Evolutionary conservation across 2,113 vertebrate genomes (phyloP).

Genomic region (Actinemys pallida): DNA sequence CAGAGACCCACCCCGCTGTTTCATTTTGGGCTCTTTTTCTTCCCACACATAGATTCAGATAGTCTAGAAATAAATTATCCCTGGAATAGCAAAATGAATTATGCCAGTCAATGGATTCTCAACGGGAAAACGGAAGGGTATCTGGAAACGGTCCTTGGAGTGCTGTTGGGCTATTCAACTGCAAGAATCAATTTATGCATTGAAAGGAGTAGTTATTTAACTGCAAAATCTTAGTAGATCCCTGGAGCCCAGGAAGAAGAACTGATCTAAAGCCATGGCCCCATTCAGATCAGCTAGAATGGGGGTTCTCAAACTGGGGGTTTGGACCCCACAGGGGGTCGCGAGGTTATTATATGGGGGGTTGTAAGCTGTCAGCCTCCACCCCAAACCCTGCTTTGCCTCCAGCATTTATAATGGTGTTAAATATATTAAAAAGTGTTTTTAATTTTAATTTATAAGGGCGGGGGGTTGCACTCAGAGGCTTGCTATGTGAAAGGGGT

Average conservation of each 20-base stretch:
- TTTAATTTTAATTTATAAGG: too few species aligned
- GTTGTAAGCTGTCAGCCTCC: too few species aligned
- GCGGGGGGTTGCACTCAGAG: too few species aligned
- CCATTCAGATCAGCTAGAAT: not conserved
- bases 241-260: not conserved
- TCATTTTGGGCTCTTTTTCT: rapidly evolving
- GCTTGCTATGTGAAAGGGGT: too few species aligned
- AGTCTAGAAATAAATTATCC: not conserved
- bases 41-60: not conserved
- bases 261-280: not conserved
- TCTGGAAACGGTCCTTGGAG: not conserved
- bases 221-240: not conserved
- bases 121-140: not conserved
- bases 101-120: not conserved
- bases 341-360: too few species aligned
- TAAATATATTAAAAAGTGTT: too few species aligned
- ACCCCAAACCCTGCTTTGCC: too few species aligned
- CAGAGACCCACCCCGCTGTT: rapidly evolving
- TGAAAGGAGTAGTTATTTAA: not conserved
- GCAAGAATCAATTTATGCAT: not conserved
- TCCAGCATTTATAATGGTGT: too few species aligned
- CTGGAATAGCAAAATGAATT: not conserved
- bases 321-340: too few species aligned
- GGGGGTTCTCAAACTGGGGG: too few species aligned
- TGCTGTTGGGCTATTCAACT: not conserved